Percentiles rank a stretch among this genome's conserved stretches.
Evolutionary conservation across 1,140 invertebrate genomes (phyloP).

Genomic region (Atopsyche davidsoni): DNA sequence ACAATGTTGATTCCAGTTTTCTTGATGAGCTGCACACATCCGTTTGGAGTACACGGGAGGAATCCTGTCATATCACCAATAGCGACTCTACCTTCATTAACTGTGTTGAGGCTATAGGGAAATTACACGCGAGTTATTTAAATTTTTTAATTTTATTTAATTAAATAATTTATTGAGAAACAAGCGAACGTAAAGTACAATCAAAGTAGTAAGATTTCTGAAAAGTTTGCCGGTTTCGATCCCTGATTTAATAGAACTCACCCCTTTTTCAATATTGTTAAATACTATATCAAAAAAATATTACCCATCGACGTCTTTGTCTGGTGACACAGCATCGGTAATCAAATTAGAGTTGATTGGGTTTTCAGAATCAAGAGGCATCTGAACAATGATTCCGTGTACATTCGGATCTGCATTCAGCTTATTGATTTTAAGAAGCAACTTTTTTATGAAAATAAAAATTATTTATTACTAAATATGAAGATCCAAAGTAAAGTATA

Average conservation of each 20-base stretch:
- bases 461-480: conserved; percentile 1
- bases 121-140: too few species aligned
- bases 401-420: conserved; percentile 79
- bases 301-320: conserved; percentile 95
- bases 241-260: too few species aligned
- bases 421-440: conserved; percentile 64
- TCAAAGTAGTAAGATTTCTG: conserved; percentile 18
- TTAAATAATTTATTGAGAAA: too few species aligned
- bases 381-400: conserved; percentile 97
- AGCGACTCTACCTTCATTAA: conserved; percentile 84
- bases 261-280: too few species aligned
- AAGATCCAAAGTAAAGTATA: neutral
- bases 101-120: conserved; percentile 70
- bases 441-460: neutral
- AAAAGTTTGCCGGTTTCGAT: too few species aligned
- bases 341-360: conserved; percentile 80
- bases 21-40: conserved; percentile 88
- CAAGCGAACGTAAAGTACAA: too few species aligned
- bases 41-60: conserved; percentile 88
- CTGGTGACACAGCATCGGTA: conserved; percentile 77
- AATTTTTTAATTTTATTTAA: too few species aligned
- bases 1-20: conserved; percentile 70
- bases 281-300: conserved; percentile 14
- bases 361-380: conserved; percentile 83
- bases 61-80: conserved; percentile 82